Base-by-base conservation (phyloP, 2,888 invertebrate genomes). In the Lycaena phlaeas region DNA sequence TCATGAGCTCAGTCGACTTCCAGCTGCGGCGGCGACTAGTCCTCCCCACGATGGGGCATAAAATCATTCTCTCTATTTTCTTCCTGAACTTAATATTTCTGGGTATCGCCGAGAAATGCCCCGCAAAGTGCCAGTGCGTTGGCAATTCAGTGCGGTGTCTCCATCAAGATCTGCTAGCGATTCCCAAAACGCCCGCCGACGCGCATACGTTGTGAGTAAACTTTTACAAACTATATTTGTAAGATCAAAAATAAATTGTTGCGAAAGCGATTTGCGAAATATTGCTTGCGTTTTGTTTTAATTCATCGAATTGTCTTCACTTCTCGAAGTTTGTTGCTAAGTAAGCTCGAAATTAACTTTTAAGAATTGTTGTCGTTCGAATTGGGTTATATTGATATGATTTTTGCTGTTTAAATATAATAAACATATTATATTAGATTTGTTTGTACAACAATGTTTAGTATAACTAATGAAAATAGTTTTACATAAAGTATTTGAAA, bases 121-220 rank as follows among this genome's bases (percentile, higher is more conserved):
- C 79, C 6, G 43, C 58, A 4, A 70, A 64, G 62, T 79, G 78
- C 49, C 63, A 65, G 42, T 79, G 79, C 42, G 44, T 59, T 1
- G 59, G 64, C 30, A 70, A 59, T 45, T 59, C 68, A 46, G 66
- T 77, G 17, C 59, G 68, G 3, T 78, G 78, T 50, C 53, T 76
- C 15, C 69, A 68, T 38, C 68, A 69, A 46, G 66, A 66, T 44
- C 54, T 78, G 50, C 55, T 54, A 43, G 56, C 57, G 15, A 59
- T 77, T 26, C 78, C 78, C 43, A 61, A 59, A 44, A 53, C 64
- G 7, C 59, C 75, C 28, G 39, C 53, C 31, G 70, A 77, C 38
- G 64, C 68, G n/a, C 65, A 69, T 48, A 76, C 73, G 10, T 56
- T 79, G 78, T 79, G 60, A 77, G 78, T 78, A 53, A 53, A 51